phyloP scores from a whole-genome alignment of 1,140 invertebrate species.

The Dendroctonus valens region DNA sequence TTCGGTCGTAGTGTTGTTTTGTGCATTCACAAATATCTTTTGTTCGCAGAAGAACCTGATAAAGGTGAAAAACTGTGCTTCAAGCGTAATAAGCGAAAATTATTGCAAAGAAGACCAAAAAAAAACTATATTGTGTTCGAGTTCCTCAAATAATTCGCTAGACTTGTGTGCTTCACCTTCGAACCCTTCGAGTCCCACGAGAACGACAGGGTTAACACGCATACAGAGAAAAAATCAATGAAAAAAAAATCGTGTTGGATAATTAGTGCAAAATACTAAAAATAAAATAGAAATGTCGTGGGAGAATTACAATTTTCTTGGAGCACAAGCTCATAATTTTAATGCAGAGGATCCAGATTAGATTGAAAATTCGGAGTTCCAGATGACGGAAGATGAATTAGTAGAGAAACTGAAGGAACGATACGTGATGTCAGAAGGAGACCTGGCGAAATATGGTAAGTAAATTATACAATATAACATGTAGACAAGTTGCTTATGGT shows the following conservation, averaged over 20 bases:
- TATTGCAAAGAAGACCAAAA: too few relatives aligned
- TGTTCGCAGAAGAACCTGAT: too few relatives aligned
- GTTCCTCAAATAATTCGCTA: too few relatives aligned
- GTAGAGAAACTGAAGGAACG: constrained; percentile 5
- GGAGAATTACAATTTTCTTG: background rate
- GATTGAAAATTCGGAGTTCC: constrained; percentile 39
- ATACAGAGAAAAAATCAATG: constrained; percentile 43
- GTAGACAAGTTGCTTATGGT: background rate
- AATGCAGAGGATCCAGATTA: background rate
- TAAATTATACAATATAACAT: background rate
- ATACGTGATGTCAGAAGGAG: constrained; percentile 4
- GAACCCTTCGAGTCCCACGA: constrained; percentile 38
- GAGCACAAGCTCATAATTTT: background rate
- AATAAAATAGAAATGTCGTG: too few relatives aligned
- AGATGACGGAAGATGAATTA: constrained; percentile 46
- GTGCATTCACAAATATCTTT: too few relatives aligned
- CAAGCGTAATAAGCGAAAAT: too few relatives aligned
- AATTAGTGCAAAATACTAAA: constrained; percentile 9
- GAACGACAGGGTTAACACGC: constrained; percentile 36
- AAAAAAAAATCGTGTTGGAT: constrained; percentile 12
- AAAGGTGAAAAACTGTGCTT: too few relatives aligned
- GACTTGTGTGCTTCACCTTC: constrained; percentile 6
- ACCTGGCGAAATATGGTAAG: constrained; percentile 53
- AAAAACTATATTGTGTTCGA: too few relatives aligned
- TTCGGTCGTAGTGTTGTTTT: too few relatives aligned